Percentiles rank a stretch among this genome's conserved stretches.
These are phyloP conservation scores for Trissoscelio sp. DNA, from an alignment of 2,888 invertebrate species.

Conservation along the genomic window DNA sequence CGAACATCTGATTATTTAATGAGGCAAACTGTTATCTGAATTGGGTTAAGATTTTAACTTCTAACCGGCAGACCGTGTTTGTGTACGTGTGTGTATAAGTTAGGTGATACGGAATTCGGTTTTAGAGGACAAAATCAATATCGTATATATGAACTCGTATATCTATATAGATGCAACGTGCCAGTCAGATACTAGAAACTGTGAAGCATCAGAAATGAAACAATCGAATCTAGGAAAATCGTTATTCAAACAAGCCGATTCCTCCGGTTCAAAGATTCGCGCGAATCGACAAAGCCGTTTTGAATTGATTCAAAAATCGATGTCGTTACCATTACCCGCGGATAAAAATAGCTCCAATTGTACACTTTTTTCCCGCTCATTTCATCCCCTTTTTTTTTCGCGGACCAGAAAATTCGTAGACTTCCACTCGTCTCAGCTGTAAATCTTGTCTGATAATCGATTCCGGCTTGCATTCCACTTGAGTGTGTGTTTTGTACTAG, in stretches of 20 bases:
- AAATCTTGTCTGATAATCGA: conserved; percentile 67
- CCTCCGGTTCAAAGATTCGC: no score
- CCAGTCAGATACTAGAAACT: conserved; percentile 34
- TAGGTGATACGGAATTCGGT: conserved; percentile 56
- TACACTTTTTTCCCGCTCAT: neutral
- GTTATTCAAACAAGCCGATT: conserved; percentile 8
- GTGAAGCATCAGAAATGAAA: conserved; percentile 27
- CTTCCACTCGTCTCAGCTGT: conserved; percentile 45
- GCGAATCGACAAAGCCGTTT: neutral
- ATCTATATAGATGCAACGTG: conserved; percentile 36
- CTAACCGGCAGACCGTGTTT: conserved; percentile 10
- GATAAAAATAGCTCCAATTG: conserved; percentile 2
- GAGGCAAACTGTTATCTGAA: conserved; percentile 48
- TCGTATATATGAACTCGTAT: conserved; percentile 40
- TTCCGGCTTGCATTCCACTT: conserved; percentile 58
- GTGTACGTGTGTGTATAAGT: conserved; percentile 1
- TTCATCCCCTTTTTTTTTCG: conserved; percentile 19
- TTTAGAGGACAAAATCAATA: conserved; percentile 64
- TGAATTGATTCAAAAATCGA: conserved; percentile 15
- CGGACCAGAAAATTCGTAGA: conserved; percentile 26
- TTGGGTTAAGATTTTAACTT: conserved; percentile 62
- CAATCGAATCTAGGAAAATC: conserved; percentile 25
- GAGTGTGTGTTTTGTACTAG: conserved; percentile 49
- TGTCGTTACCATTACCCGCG: no score
- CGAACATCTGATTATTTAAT: conserved; percentile 41